phyloP scores from a whole-genome alignment of 1,140 invertebrate species.

The Philotrypesis tridentata region DNA sequence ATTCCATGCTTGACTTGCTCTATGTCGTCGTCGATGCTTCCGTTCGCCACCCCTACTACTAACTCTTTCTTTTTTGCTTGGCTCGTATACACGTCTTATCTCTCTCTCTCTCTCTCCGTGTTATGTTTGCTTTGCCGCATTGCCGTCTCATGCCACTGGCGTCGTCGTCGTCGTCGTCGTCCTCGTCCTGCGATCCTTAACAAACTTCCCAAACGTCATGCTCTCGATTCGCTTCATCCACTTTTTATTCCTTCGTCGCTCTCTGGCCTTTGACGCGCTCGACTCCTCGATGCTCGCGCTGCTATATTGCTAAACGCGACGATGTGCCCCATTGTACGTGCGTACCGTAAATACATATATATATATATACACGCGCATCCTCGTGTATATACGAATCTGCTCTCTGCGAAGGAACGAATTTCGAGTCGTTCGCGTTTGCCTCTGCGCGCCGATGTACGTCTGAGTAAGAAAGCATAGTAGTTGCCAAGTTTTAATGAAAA shows the following conservation, averaged over 20 bases:
- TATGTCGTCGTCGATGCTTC: conserved; percentile 66
- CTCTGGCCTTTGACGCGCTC: background rate
- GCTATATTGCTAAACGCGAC: background rate
- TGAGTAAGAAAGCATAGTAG: too few relatives aligned
- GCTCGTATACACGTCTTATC: conserved; percentile 46
- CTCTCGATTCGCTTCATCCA: conserved; percentile 19
- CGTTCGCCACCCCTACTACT: conserved; percentile 53
- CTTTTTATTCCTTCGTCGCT: background rate
- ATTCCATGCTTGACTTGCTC: conserved; percentile 71
- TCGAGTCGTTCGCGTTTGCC: conserved; percentile 24
- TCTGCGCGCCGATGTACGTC: background rate
- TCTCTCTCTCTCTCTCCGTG: background rate
- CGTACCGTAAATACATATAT: too few relatives aligned
- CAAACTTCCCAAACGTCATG: conserved; percentile 43
- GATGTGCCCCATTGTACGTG: background rate
- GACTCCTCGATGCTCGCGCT: background rate
- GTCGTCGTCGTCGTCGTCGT: too few relatives aligned
- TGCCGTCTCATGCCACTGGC: conserved; percentile 15
- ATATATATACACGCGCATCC: too few relatives aligned
- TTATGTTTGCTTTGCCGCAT: conserved; percentile 27
- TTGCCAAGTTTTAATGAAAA: conserved; percentile 42
- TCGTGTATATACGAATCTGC: background rate
- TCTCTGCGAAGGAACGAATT: conserved; percentile 12
- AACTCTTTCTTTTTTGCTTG: conserved; percentile 38
- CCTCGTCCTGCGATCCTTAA: conserved; percentile 34